phyloP scores from a whole-genome alignment of 2,113 vertebrate genomes.

The Rallus limicola region DNA sequence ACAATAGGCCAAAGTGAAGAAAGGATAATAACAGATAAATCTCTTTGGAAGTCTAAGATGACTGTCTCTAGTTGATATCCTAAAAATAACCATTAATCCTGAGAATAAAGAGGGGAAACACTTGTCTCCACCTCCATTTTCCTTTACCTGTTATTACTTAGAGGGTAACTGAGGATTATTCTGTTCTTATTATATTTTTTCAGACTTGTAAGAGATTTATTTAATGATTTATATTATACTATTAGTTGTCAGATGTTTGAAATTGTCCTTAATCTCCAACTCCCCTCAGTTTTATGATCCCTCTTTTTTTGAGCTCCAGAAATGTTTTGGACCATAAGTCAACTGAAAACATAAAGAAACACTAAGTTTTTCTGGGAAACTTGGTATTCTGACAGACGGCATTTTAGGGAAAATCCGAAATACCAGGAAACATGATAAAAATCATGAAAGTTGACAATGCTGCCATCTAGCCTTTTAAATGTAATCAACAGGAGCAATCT shows the following conservation, averaged over 20 bases:
- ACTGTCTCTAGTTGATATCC: neutral
- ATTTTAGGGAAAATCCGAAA: slow-evolving; percentile 10
- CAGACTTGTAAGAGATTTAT: neutral
- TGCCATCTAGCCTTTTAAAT: slow-evolving; percentile 56
- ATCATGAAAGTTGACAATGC: slow-evolving; percentile 45
- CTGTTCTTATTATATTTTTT: neutral
- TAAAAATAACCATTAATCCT: slow-evolving; percentile 8
- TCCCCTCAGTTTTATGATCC: neutral
- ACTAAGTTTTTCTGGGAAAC: neutral
- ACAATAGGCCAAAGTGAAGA: neutral
- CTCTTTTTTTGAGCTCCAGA: neutral
- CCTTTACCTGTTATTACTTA: neutral
- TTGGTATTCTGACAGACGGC: neutral
- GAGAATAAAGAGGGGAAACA: neutral
- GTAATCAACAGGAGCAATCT: neutral
- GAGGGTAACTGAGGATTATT: neutral
- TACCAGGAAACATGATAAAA: slow-evolving; percentile 11
- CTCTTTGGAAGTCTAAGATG: neutral
- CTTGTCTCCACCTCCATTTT: neutral
- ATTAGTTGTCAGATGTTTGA: neutral
- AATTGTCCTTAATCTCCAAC: neutral
- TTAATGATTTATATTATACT: neutral
- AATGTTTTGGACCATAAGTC: neutral
- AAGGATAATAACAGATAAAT: neutral
- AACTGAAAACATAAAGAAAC: neutral